phyloP scores from a whole-genome alignment of 1,140 invertebrate genomes.

The Physella acuta region DNA sequence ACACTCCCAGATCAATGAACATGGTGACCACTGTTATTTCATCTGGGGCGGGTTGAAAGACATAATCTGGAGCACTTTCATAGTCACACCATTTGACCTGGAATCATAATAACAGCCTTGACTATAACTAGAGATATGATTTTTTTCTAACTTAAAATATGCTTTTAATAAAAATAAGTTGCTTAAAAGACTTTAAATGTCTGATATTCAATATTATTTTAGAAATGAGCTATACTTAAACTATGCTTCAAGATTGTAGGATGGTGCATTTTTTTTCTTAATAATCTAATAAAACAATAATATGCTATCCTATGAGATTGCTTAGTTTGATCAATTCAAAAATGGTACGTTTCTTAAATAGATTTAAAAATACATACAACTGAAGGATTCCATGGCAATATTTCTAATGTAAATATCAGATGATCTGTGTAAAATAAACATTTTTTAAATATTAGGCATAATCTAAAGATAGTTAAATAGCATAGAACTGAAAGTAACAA shows the following conservation, averaged over 20 bases:
- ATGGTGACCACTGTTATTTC: slow-evolving; percentile 27
- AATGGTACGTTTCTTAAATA: not conserved
- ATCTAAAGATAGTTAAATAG: not conserved
- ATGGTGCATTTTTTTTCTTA: not conserved
- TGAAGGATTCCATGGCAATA: slow-evolving; percentile 17
- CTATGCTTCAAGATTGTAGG: not conserved
- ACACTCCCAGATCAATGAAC: slow-evolving; percentile 19
- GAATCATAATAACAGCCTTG: not conserved
- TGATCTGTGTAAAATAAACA: slow-evolving; percentile 10
- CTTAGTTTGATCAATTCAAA: not conserved
- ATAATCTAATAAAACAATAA: not conserved
- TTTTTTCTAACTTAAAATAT: too few species aligned
- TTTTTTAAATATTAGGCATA: not conserved
- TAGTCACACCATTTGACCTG: slow-evolving; percentile 23
- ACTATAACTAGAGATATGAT: not conserved
- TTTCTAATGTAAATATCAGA: not conserved
- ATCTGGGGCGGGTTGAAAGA: slow-evolving; percentile 6
- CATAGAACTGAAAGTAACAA: too few species aligned
- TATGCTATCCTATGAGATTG: not conserved
- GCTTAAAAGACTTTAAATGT: not conserved
- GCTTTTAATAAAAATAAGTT: not conserved
- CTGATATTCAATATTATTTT: not conserved
- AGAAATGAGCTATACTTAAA: not conserved
- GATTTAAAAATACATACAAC: slow-evolving; percentile 7
- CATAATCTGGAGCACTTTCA: slow-evolving; percentile 8